Base-by-base conservation (phyloP, 2,888 invertebrate genomes). In the Ecliptopera silaceata region DNA sequence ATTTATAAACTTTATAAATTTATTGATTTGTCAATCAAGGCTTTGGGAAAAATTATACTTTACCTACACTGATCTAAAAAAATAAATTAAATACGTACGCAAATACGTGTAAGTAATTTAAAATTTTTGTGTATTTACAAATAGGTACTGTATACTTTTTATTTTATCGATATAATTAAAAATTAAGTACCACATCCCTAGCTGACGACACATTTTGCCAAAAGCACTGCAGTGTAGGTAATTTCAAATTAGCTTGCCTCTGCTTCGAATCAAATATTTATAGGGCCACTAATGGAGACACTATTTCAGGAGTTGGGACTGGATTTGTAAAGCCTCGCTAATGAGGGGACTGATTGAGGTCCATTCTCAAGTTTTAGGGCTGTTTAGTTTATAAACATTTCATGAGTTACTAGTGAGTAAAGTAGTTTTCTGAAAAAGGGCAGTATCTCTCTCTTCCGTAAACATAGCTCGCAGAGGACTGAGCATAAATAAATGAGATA, bases 181-280 rank as follows among this genome's bases (percentile, higher is more conserved):
- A 29, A 29, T 2, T 12, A 34, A 5, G 5, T 15, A 34, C 11
- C 51, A 52, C 75, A 64, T 63, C 82, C 55, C 80, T 84, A 76
- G 4, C 1, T 18, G 59, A 63, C 68, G 65, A 71, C 69, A 79
- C 65, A 67, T 69, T 69, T 73, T 68, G 69, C 77, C 75, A 76
- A 78, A 78, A 70, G 69, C 78, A 77, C 72, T 82, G 79, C 83
- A 73, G 77, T 65, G 72, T 73, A 70, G 76, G 75, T 80, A 84
- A 85, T 84, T 82, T 68, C 63, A 77, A 84, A 84, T 84, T 82
- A 82, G 80, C 71, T 52, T 51, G 54, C 66, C 64, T n/a, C n/a
- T 58, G 65, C 52, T 64, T 70, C 68, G 63, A 68, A 81, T 83
- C 73, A 82, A 83, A 75, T 77, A 84, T 82, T 75, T 69, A 82